Percentiles rank a stretch among this genome's conserved stretches.
Evolutionary conservation across 2,113 vertebrate species (phyloP).

Genomic region (Cololabis saira): DNA sequence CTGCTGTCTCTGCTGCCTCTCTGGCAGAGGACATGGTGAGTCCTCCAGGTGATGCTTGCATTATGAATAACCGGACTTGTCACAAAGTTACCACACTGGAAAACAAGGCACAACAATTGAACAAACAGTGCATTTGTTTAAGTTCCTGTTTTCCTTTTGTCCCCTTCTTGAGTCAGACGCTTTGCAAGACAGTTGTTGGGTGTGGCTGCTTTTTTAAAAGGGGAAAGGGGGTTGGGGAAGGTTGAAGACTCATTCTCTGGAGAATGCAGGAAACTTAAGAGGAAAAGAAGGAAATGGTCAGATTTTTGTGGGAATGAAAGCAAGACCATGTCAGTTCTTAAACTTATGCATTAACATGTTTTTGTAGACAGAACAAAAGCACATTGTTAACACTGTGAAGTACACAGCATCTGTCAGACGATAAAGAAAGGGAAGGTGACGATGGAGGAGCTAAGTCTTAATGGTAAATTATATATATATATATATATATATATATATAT

Average conservation of each 20-base stretch:
- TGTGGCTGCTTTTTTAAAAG: conserved; percentile 36
- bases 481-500: too few species aligned
- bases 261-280: conserved; percentile 49
- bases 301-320: conserved; percentile 27
- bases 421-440: conserved; percentile 36
- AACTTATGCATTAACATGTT: conserved; percentile 11
- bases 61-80: conserved; percentile 47
- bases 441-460: conserved; percentile 43
- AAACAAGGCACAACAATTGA: conserved; percentile 61
- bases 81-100: conserved; percentile 11
- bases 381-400: conserved; percentile 36
- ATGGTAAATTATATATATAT: background rate
- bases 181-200: conserved; percentile 1
- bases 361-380: conserved; percentile 51
- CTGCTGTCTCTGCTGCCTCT: background rate
- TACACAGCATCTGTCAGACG: conserved; percentile 17
- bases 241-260: conserved; percentile 19
- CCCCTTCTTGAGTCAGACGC: conserved; percentile 2
- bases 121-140: conserved; percentile 47
- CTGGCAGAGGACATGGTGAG: background rate
- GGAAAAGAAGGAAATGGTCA: conserved; percentile 45
- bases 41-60: conserved; percentile 28
- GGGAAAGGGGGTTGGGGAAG: conserved; percentile 17
- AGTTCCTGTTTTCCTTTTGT: conserved; percentile 41
- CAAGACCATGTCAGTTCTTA: conserved; percentile 26